phyloP scores from a whole-genome alignment of 2,888 invertebrate species.

The Nemurella pictetii region DNA sequence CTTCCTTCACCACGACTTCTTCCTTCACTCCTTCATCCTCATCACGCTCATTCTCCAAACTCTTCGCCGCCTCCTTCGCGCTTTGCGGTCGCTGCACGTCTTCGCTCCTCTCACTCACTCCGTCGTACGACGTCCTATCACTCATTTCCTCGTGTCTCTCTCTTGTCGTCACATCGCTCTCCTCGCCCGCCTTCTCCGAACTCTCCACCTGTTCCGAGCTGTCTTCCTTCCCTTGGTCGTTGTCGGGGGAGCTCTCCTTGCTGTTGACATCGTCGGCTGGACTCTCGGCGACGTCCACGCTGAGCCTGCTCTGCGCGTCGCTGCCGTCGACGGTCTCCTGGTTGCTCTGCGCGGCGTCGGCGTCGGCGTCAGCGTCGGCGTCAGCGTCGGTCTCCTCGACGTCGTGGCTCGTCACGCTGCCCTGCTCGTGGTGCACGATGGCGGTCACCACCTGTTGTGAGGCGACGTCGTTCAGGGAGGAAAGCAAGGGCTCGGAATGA shows the following conservation, averaged over 20 bases:
- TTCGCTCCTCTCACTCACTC: neutral
- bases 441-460: slow-evolving; percentile 34
- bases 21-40: slow-evolving; percentile 31
- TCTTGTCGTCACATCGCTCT: slow-evolving; percentile 47
- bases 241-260: slow-evolving; percentile 43
- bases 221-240: slow-evolving; percentile 37
- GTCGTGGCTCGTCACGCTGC: slow-evolving; percentile 15
- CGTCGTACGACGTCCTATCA: slow-evolving; percentile 37
- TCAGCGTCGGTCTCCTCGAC: slow-evolving; percentile 16
- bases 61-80: slow-evolving; percentile 46
- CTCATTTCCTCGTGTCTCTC: slow-evolving; percentile 33
- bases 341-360: neutral
- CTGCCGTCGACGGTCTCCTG: slow-evolving; percentile 39
- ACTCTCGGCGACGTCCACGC: neutral
- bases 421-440: slow-evolving; percentile 33
- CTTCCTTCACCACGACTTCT: slow-evolving; percentile 36
- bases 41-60: slow-evolving; percentile 38
- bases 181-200: slow-evolving; percentile 49
- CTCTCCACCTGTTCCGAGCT: slow-evolving; percentile 33
- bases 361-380: no score
- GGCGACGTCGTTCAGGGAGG: neutral
- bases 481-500: neutral
- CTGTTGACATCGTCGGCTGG: slow-evolving; percentile 42
- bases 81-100: neutral
- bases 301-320: slow-evolving; percentile 31